Percentiles rank a stretch among this genome's conserved stretches.
Evolutionary conservation across 1,140 invertebrate genomes (phyloP).

Genomic region (Grapholita molesta): DNA sequence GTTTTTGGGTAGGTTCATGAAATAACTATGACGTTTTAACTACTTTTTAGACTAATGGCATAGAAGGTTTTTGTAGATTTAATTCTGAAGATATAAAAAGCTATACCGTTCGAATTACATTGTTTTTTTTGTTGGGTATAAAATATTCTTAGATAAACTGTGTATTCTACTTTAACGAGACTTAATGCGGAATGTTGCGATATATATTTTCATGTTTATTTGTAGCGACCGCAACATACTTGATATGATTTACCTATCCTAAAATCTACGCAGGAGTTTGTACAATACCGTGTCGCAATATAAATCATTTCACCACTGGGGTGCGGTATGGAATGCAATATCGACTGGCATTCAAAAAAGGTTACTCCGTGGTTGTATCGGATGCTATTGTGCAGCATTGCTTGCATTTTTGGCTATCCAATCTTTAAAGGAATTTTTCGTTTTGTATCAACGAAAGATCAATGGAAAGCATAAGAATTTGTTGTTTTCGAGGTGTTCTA

Average conservation of each 20-base stretch:
- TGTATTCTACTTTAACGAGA: too few relatives aligned
- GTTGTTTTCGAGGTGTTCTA: not conserved
- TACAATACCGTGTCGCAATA: not conserved
- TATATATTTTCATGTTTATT: not conserved
- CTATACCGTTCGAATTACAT: too few relatives aligned
- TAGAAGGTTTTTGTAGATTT: too few relatives aligned
- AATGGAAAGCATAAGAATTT: not conserved
- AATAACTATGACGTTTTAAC: too few relatives aligned
- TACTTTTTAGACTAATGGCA: too few relatives aligned
- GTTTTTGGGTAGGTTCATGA: too few relatives aligned
- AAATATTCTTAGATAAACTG: too few relatives aligned
- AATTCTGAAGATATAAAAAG: too few relatives aligned
- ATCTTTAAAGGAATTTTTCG: constrained; percentile 11
- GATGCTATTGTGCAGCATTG: not conserved
- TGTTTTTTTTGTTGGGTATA: too few relatives aligned
- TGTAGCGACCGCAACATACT: not conserved
- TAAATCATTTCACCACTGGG: not conserved
- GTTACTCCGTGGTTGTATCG: constrained; percentile 2
- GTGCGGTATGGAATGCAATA: constrained; percentile 11
- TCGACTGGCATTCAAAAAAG: constrained; percentile 5
- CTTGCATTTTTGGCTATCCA: constrained; percentile 8
- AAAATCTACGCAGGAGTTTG: not conserved
- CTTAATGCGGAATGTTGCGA: too few relatives aligned
- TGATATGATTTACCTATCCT: not conserved
- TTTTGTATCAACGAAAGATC: constrained; percentile 3